These are phyloP conservation scores for Drosophila pruinosa DNA, from an alignment of 1,140 invertebrate species.

Conservation along the genomic window DNA sequence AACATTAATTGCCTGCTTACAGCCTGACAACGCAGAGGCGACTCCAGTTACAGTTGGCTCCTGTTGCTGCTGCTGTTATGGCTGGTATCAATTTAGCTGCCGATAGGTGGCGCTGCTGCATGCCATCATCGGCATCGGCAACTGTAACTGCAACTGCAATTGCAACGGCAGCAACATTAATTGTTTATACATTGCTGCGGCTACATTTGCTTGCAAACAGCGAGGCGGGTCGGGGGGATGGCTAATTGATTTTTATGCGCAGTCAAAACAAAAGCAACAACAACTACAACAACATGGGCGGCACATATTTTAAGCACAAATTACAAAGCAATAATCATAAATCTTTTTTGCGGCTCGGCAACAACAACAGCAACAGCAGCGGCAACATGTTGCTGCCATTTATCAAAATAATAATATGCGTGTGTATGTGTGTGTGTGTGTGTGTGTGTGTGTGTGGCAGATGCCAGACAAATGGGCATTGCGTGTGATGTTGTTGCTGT, in stretches of 20 bases:
- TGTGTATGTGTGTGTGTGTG: conserved; percentile 17
- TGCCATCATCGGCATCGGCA: conserved; percentile 55
- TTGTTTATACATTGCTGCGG: conserved; percentile 57
- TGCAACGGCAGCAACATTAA: conserved; percentile 51
- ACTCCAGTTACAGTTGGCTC: conserved; percentile 33
- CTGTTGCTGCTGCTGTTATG: conserved; percentile 39
- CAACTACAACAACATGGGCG: conserved; percentile 40
- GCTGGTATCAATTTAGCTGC: conserved; percentile 56
- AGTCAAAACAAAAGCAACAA: conserved; percentile 26
- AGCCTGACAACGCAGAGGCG: conserved; percentile 59
- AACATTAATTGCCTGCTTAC: conserved; percentile 78
- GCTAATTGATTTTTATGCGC: conserved; percentile 79
- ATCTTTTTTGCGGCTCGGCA: conserved; percentile 75
- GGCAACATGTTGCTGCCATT: conserved; percentile 69
- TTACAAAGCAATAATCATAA: conserved; percentile 82
- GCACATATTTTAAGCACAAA: conserved; percentile 81
- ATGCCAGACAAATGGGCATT: conserved; percentile 73
- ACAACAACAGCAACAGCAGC: conserved; percentile 31
- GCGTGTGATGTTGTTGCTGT: conserved; percentile 57
- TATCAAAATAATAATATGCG: conserved; percentile 58
- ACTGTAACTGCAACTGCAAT: conserved; percentile 31
- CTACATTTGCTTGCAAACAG: conserved; percentile 11
- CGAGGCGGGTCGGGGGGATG: not conserved
- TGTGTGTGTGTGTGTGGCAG: conserved; percentile 43
- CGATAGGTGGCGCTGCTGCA: conserved; percentile 75